Base-by-base conservation (phyloP, 1,140 invertebrate genomes). In the Drosophila bocki region DNA sequence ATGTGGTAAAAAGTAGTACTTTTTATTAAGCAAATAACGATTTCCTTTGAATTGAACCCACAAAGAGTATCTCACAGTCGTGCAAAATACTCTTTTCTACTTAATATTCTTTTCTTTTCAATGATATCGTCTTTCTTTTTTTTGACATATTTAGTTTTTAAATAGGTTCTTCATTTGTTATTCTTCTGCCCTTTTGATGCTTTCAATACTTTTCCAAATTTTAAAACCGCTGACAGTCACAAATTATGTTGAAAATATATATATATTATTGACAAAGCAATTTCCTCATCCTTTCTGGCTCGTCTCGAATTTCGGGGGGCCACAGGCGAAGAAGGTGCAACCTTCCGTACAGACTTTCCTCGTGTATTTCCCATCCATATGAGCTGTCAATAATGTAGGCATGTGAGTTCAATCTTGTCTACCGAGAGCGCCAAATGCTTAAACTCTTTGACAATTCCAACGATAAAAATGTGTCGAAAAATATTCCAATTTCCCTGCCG, bases 401-500 rank as follows among this genome's bases (percentile, higher is more conserved):
- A 72, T 71, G 62, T 65, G 65, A 72, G 69, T 72, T 72, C 65
- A 70, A 72, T 72, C 32, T 71, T 71, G 69, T 71, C 67, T 54
- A 11, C 67, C 63, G 22, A 70, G 22, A 70, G 63, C 63, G 74
- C 41, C 79, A 70, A 68, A 75, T 78, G 78, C 81, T 80, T 87
- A 78, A 87, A 87, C 84, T 88, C 84, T 87, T 87, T 87, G 84
- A 87, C 84, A 84, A 87, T 87, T 88, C 82, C 68, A 64, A 78
- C 84, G 84, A 87, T 87, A 88, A 84, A 86, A 85, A 85, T 86
- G 82, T 86, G 82, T 86, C 82, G 64, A 58, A 82, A 86, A 78
- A 86, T 86, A 75, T 78, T 75, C 69, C 57, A 82, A 75, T 69
- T 82, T 65, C 13, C 57, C 54, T 41, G 53, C 53, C 35, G 53